Evolutionary conservation across 2,888 invertebrate genomes (phyloP).

Genomic region (Fissipunctia ypsillon): DNA sequence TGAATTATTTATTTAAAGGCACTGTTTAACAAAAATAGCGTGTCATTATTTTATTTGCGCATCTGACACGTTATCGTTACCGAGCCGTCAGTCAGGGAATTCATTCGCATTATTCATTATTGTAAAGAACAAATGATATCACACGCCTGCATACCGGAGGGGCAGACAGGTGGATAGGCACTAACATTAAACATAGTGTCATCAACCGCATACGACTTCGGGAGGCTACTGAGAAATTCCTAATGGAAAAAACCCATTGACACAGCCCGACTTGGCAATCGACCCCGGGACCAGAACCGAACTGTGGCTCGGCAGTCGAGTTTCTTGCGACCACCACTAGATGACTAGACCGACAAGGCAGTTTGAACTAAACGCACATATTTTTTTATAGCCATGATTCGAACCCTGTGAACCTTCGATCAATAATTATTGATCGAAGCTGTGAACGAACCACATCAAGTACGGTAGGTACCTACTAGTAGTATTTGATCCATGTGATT

Average conservation of each 20-base stretch:
- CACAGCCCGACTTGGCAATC: neutral
- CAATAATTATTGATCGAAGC: too few relatives aligned
- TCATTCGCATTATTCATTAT: conserved; percentile 10
- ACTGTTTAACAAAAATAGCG: conserved; percentile 18
- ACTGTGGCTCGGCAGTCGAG: neutral
- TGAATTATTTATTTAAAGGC: conserved; percentile 38
- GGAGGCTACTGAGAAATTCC: neutral
- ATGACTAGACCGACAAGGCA: neutral
- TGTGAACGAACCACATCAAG: neutral
- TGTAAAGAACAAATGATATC: conserved; percentile 6
- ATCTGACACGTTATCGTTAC: conserved; percentile 12
- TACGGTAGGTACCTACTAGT: neutral
- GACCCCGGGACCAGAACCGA: neutral
- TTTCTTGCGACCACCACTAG: neutral
- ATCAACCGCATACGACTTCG: neutral
- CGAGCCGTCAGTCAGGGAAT: conserved; percentile 12
- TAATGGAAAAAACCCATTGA: neutral
- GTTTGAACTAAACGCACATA: neutral
- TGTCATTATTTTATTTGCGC: conserved; percentile 37
- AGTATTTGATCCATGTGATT: neutral
- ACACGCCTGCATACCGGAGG: neutral
- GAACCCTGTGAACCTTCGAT: neutral
- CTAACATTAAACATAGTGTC: neutral
- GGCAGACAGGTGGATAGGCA: neutral
- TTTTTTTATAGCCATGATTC: neutral